Evolutionary conservation across 2,888 invertebrate species (phyloP).

Genomic region (Salpingus planirostris): DNA sequence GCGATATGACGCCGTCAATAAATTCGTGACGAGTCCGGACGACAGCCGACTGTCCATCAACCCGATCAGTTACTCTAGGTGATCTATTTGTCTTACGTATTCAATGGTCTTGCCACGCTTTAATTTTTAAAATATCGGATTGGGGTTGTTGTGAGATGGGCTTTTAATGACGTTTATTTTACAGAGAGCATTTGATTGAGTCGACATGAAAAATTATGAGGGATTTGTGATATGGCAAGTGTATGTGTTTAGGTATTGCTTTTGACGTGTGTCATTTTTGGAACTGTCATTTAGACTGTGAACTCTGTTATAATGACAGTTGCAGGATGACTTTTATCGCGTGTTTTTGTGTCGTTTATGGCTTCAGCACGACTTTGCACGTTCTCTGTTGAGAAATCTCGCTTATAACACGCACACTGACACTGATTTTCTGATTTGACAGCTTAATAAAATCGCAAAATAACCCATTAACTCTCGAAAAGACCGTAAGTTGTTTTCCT

Average conservation of each 20-base stretch:
- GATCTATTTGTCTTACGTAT: constrained; percentile 18
- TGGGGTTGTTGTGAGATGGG: constrained; percentile 1
- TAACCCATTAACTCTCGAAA: no score
- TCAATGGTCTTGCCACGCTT: not conserved
- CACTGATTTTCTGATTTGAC: constrained; percentile 7
- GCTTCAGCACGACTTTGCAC: not conserved
- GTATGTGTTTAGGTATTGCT: no score
- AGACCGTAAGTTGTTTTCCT: no score
- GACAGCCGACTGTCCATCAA: constrained; percentile 45
- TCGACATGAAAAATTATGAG: constrained; percentile 4
- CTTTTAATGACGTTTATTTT: no score
- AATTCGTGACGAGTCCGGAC: constrained; percentile 48
- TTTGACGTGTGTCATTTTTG: no score
- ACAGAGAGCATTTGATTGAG: constrained; percentile 12
- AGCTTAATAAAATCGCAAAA: constrained; percentile 12
- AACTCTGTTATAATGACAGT: no score
- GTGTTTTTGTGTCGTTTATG: constrained; percentile 1
- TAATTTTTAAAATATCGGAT: not conserved
- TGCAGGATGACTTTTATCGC: no score
- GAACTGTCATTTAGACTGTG: no score
- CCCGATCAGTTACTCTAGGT: constrained; percentile 53
- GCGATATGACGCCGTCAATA: constrained; percentile 48
- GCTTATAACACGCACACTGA: not conserved
- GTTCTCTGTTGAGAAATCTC: not conserved
- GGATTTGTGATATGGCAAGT: constrained; percentile 2